Evolutionary conservation across 1,140 invertebrate species (phyloP).

Genomic region (Eupristina koningsbergeri): DNA sequence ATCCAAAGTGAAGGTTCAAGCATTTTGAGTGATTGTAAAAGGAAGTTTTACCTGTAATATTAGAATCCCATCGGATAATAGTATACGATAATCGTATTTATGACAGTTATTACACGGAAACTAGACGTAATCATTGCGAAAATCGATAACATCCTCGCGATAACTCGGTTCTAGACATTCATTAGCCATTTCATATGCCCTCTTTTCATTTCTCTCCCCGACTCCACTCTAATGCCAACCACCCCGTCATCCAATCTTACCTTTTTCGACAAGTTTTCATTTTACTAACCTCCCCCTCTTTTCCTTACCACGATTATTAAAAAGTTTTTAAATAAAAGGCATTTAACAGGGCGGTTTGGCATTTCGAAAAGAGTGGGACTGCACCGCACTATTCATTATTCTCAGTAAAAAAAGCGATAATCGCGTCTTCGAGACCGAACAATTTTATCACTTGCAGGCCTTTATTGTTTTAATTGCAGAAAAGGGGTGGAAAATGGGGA

Average conservation of each 20-base stretch:
- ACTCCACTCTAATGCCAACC: background rate
- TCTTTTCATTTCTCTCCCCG: constrained; percentile 16
- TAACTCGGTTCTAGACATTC: background rate
- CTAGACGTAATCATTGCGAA: background rate
- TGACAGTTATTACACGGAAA: background rate
- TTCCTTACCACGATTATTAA: too few species aligned
- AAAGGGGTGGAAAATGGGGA: background rate
- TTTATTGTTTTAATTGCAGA: background rate
- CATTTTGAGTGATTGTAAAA: too few species aligned
- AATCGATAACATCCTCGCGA: background rate
- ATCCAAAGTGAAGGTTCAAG: too few species aligned
- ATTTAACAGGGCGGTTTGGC: background rate
- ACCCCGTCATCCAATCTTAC: background rate
- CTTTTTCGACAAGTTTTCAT: background rate
- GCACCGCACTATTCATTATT: background rate
- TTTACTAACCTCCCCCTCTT: background rate
- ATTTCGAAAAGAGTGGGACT: background rate
- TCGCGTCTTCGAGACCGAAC: background rate
- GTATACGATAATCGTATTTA: too few species aligned
- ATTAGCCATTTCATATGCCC: constrained; percentile 28
- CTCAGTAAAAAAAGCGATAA: background rate
- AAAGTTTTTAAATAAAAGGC: background rate
- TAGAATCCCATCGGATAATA: too few species aligned
- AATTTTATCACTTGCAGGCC: background rate
- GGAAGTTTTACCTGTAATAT: too few species aligned